A percentile compares a stretch with the other conserved stretches of the same genome.
Evolutionary conservation across 2,113 vertebrate species (phyloP).

Genomic region (Oncorhynchus nerka): DNA sequence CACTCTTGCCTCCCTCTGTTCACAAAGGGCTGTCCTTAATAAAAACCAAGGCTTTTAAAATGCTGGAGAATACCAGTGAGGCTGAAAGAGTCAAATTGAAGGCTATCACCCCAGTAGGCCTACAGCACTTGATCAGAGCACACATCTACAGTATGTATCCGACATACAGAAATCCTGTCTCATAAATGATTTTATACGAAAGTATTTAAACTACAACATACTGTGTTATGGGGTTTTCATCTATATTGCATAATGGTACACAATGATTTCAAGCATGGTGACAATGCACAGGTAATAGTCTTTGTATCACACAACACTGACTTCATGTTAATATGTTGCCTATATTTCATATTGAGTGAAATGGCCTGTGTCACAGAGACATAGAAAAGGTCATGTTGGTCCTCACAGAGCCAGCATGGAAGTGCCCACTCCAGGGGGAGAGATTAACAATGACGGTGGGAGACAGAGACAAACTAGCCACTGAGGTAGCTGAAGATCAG

Average conservation of each 20-base stretch:
- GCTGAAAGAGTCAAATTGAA: constrained; percentile 52
- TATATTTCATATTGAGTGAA: background rate
- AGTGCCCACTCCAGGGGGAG: constrained; percentile 23
- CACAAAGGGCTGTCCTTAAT: constrained; percentile 51
- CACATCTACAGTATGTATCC: constrained; percentile 20
- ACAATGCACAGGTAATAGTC: background rate
- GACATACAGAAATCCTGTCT: background rate
- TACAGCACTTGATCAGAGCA: constrained; percentile 22
- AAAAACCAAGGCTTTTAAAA: constrained; percentile 38
- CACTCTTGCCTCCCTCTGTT: constrained; percentile 59
- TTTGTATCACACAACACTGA: background rate
- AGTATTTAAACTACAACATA: no score
- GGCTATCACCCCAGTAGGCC: constrained; percentile 47
- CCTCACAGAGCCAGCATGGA: constrained; percentile 8
- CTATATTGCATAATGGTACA: no score
- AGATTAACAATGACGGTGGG: constrained; percentile 29
- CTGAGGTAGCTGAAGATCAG: constrained; percentile 53
- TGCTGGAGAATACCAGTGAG: constrained; percentile 47
- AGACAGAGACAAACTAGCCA: constrained; percentile 62
- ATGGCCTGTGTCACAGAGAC: constrained; percentile 17
- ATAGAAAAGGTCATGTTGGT: background rate
- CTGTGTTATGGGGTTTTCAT: no score
- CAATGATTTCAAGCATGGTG: no score
- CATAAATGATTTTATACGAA: background rate
- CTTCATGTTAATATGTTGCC: background rate